Percentiles rank a stretch among this genome's conserved stretches.
Evolutionary conservation across 2,113 vertebrate genomes (phyloP).

Genomic region (Ceyx margarethae): DNA sequence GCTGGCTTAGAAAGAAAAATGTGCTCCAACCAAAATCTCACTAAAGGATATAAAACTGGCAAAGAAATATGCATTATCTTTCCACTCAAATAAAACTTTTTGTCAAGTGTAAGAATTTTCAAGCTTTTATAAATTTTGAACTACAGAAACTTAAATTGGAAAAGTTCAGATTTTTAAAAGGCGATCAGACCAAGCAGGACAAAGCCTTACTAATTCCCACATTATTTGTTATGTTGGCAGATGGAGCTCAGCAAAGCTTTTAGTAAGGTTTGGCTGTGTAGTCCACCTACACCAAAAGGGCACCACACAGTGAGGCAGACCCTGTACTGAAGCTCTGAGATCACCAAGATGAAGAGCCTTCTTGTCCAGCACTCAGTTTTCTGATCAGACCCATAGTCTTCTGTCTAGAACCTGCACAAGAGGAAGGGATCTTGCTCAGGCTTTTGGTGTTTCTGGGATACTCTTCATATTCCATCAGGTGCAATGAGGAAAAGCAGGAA

Average conservation of each 20-base stretch:
- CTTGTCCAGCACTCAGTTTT: background rate
- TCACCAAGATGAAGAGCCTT: background rate
- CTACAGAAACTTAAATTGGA: background rate
- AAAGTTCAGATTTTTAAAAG: background rate
- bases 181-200: background rate
- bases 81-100: background rate
- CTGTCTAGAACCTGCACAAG: background rate
- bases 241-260: background rate
- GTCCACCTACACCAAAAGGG: background rate
- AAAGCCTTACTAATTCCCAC: background rate
- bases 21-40: background rate
- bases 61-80: background rate
- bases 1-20: background rate
- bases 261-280: background rate
- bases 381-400: background rate
- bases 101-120: background rate
- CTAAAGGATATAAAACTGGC: background rate
- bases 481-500: background rate
- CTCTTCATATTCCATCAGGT: accelerated
- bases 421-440: background rate
- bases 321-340: background rate
- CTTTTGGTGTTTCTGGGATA: background rate
- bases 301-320: background rate
- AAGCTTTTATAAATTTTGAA: background rate
- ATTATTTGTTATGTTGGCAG: background rate